These are phyloP conservation scores for Nothoprocta pentlandii DNA, from an alignment of 2,113 vertebrate genomes.

Conservation along the genomic window DNA sequence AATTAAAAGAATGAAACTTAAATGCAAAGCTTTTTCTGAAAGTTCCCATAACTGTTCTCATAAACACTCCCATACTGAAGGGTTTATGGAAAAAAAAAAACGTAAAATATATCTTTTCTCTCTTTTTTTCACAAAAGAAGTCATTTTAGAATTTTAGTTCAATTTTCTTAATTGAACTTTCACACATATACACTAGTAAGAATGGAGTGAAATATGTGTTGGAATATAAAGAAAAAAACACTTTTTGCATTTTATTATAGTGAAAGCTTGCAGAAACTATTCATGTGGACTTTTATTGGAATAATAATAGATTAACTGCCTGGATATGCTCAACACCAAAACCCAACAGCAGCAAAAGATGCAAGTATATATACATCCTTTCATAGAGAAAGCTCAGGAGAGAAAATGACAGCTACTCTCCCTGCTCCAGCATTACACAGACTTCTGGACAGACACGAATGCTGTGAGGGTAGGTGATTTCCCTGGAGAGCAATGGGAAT, in stretches of 20 bases:
- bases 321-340: fast-evolving
- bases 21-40: not conserved
- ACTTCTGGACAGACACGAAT: not conserved
- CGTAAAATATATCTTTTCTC: not conserved
- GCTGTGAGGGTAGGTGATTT: not conserved
- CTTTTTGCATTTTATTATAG: not conserved
- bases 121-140: not conserved
- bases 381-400: not conserved
- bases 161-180: not conserved
- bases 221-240: not conserved
- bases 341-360: not conserved
- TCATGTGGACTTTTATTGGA: not conserved
- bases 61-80: not conserved
- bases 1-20: not conserved
- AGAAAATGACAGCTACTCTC: not conserved
- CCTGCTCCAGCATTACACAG: not conserved
- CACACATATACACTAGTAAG: not conserved
- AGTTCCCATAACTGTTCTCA: too few species aligned
- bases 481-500: not conserved
- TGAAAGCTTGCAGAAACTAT: not conserved
- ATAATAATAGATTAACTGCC: not conserved
- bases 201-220: not conserved
- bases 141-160: fast-evolving
- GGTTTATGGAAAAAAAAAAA: not conserved
- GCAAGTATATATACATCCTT: not conserved